Percentiles rank a stretch among this genome's conserved stretches.
These are phyloP conservation scores for Ceratina japonica DNA, from an alignment of 1,140 invertebrate genomes.

Conservation along the genomic window DNA sequence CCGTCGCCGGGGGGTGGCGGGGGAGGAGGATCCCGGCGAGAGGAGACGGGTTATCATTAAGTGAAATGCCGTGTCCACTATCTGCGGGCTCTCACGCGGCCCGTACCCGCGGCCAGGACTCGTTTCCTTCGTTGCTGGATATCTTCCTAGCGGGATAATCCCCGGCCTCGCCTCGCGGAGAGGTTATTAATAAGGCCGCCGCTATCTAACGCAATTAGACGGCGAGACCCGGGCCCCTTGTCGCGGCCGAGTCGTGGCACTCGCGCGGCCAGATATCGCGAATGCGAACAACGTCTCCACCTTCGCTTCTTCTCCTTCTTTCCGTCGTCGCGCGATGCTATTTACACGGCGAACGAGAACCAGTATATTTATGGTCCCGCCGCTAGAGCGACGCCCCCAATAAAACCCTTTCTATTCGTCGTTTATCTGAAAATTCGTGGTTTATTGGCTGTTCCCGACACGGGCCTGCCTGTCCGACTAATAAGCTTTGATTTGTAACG, in stretches of 20 bases:
- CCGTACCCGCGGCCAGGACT: conserved; percentile 42
- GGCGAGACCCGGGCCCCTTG: conserved; percentile 55
- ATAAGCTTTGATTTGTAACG: conserved; percentile 26
- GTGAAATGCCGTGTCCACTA: conserved; percentile 79
- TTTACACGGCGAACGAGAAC: conserved; percentile 21
- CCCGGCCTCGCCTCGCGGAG: conserved; percentile 32
- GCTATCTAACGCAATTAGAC: conserved; percentile 79
- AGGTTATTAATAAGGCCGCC: conserved; percentile 77
- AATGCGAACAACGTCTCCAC: conserved; percentile 9
- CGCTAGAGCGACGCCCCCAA: not conserved
- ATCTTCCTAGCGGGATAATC: conserved; percentile 62
- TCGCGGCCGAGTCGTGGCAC: conserved; percentile 40
- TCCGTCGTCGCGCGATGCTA: conserved; percentile 19
- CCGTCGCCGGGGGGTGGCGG: conserved; percentile 32
- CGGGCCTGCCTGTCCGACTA: conserved; percentile 5
- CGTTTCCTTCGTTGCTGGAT: conserved; percentile 58
- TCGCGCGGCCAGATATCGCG: conserved; percentile 65
- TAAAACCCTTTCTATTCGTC: conserved; percentile 29
- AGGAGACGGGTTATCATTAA: conserved; percentile 77
- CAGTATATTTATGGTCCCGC: conserved; percentile 45
- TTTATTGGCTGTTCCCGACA: conserved; percentile 29
- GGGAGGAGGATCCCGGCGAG: conserved; percentile 44
- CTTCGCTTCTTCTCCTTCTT: not conserved
- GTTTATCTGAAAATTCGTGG: conserved; percentile 45
- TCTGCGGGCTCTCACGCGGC: conserved; percentile 71